A percentile compares a stretch with the other conserved stretches of the same genome.
phyloP scores from a whole-genome alignment of 2,888 invertebrate species.

The Aproaerema taeniolella region DNA sequence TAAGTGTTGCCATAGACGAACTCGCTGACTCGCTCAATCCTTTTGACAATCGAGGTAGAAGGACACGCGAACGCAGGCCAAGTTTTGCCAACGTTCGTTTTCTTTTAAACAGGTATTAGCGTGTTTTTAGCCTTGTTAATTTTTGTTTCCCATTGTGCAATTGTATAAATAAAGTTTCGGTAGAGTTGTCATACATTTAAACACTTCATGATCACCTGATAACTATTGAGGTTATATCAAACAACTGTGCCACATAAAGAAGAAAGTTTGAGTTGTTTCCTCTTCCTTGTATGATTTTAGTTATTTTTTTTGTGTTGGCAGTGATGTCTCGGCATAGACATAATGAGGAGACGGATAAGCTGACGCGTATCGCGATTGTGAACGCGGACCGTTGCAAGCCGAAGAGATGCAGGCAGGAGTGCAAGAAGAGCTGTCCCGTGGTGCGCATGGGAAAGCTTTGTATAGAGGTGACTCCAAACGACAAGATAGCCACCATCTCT shows the following conservation, averaged over 20 bases:
- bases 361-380: conserved; percentile 98
- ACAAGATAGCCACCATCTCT: conserved; percentile 97
- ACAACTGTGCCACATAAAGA: conserved; percentile 57
- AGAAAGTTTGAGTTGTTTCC: too few species aligned
- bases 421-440: conserved; percentile 99
- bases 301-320: too few species aligned
- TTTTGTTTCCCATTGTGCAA: too few species aligned
- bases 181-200: conserved; percentile 15
- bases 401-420: conserved; percentile 98
- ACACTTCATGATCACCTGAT: conserved; percentile 28
- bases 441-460: conserved; percentile 99
- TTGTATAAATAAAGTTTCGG: not conserved
- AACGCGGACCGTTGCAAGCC: conserved; percentile 99
- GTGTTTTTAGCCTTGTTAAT: conserved; percentile 16
- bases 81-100: conserved; percentile 60
- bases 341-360: conserved; percentile 91
- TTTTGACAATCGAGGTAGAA: conserved; percentile 66
- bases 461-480: conserved; percentile 97
- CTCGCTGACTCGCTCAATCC: conserved; percentile 29
- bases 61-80: conserved; percentile 74
- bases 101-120: conserved; percentile 55
- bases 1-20: conserved; percentile 3
- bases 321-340: conserved; percentile 79
- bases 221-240: conserved; percentile 58
- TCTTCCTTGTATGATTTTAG: too few species aligned